These are phyloP conservation scores for Aphidoletes aphidimyza DNA, from an alignment of 2,888 invertebrate species.

Conservation along the genomic window DNA sequence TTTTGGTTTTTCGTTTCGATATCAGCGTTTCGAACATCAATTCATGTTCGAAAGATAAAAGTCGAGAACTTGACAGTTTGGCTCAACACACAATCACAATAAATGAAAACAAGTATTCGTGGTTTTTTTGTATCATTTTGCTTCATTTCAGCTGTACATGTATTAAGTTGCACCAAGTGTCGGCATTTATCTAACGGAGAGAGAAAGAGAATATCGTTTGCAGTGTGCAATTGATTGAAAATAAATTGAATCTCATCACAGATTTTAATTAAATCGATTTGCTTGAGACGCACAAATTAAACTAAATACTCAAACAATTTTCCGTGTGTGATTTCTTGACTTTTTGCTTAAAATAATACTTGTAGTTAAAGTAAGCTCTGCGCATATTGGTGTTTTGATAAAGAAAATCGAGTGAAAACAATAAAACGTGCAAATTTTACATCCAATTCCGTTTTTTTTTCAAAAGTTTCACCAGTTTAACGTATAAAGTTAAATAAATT, in stretches of 20 bases:
- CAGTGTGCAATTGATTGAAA: neutral
- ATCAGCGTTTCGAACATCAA: no score
- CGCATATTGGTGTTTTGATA: no score
- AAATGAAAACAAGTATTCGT: neutral
- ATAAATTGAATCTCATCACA: neutral
- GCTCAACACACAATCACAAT: neutral
- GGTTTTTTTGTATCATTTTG: neutral
- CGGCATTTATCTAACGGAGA: constrained; percentile 47
- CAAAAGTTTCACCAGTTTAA: neutral
- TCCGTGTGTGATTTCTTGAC: no score
- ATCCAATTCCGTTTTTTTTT: neutral
- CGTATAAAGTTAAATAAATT: neutral
- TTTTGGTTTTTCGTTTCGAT: no score
- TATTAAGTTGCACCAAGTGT: neutral
- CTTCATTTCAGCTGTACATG: neutral
- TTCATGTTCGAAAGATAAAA: no score
- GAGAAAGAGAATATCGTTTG: neutral
- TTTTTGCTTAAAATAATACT: no score
- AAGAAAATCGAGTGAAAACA: neutral
- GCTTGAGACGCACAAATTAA: neutral
- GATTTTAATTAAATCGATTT: neutral
- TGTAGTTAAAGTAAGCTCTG: no score
- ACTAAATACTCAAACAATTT: no score
- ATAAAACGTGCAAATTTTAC: neutral
- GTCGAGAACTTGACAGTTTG: no score